phyloP scores from a whole-genome alignment of 2,113 vertebrate species.

The Irena cyanogastra region DNA sequence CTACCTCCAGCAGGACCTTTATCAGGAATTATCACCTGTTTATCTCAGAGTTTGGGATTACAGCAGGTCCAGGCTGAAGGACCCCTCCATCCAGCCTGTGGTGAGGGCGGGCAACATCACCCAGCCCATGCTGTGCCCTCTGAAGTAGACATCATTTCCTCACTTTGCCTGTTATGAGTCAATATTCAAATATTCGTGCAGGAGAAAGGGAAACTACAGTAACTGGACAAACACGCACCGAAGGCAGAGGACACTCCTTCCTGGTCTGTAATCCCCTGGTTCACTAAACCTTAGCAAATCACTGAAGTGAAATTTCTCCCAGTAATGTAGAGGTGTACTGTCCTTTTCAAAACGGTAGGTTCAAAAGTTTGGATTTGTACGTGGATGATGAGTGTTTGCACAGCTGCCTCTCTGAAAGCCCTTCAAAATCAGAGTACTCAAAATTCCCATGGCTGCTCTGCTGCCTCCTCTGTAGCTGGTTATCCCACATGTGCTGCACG shows the following conservation, averaged over 20 bases:
- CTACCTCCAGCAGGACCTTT: constrained; percentile 8
- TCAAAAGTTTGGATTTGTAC: not conserved
- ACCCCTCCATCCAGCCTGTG: not conserved
- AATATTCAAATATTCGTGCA: constrained; percentile 1
- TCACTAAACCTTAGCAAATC: not conserved
- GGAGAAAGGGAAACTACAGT: not conserved
- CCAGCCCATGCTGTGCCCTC: not conserved
- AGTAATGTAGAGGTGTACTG: not conserved
- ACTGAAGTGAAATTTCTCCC: not conserved
- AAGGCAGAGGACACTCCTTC: not conserved
- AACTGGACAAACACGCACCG: not conserved
- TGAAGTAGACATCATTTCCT: not conserved
- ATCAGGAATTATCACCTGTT: constrained; percentile 31
- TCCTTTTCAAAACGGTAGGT: not conserved
- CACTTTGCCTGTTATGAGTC: not conserved
- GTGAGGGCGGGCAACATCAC: not conserved
- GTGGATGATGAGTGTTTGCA: not conserved
- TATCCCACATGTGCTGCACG: not conserved
- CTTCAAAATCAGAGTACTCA: not conserved
- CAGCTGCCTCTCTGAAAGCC: not conserved
- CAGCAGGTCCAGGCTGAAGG: not conserved
- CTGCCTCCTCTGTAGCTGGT: not conserved
- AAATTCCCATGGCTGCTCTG: not conserved
- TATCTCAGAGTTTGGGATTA: not conserved
- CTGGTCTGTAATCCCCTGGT: not conserved